Evolutionary conservation across 1,140 invertebrate species (phyloP).

Genomic region (Frieseomelitta varia): DNA sequence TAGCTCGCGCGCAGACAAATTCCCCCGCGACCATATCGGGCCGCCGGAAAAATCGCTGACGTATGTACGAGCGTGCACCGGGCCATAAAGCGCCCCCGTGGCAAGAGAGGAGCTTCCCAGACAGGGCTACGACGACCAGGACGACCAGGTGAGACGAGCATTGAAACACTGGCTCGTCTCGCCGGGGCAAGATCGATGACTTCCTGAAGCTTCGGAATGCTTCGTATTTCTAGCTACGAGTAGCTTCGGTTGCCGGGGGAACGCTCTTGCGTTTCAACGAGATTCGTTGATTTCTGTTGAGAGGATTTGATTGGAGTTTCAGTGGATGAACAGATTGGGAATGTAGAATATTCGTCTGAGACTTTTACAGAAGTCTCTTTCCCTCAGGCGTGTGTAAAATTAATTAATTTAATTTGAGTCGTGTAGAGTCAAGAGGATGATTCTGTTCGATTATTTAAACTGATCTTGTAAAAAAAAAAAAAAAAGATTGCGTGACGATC

Average conservation of each 20-base stretch:
- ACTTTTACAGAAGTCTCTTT: too few species aligned
- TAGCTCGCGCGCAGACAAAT: slow-evolving; percentile 74
- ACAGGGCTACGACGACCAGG: background rate
- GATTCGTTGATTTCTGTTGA: background rate
- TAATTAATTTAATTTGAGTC: too few species aligned
- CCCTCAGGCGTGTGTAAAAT: too few species aligned
- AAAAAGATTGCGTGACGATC: too few species aligned
- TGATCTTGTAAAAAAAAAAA: too few species aligned
- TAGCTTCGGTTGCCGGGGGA: background rate
- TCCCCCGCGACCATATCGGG: slow-evolving; percentile 69
- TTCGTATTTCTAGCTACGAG: background rate
- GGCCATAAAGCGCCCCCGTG: slow-evolving; percentile 55
- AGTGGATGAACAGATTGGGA: background rate
- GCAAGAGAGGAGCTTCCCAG: slow-evolving; percentile 13
- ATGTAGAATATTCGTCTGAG: background rate
- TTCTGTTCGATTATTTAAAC: too few species aligned
- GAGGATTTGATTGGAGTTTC: background rate
- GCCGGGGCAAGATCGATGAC: slow-evolving; percentile 29
- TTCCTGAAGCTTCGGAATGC: slow-evolving; percentile 18
- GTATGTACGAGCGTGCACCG: slow-evolving; percentile 68
- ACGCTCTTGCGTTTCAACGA: background rate
- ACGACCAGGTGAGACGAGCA: too few species aligned
- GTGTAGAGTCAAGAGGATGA: too few species aligned
- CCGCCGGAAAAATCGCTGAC: slow-evolving; percentile 61
- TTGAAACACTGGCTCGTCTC: slow-evolving; percentile 41